Evolutionary conservation across 2,888 invertebrate genomes (phyloP), one percentile per base, ranked within the genome.

Genomic region (Tiliacea aurago): DNA sequence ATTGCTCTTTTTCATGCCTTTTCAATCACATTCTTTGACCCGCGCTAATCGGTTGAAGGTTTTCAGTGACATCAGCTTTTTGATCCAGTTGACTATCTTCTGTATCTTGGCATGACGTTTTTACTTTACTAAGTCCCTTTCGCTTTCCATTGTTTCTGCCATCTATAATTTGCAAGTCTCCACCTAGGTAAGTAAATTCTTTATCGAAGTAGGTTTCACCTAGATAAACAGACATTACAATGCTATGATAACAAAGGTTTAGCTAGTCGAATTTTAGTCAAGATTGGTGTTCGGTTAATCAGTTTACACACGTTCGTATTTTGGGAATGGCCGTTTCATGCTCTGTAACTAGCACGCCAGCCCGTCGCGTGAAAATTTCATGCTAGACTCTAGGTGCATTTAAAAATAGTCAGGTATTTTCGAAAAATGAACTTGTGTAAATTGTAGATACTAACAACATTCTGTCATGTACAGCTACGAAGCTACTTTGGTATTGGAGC

Each of bases 161-260:
- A 7, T 28, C 13, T 23, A 56, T 23, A 74, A 37, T 58, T 45
- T 51, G 33, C 15, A 45, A 55, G 20, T 58, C 5, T 49, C n/a
- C 49, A 15, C 37, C n/a, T 28, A 47, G 81, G 82, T 76, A 76
- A 33, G 82, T 76, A 65, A 41, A 47, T 64, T 55, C 33, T 37
- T 20, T 41, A 41, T 37, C n/a, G n/a, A 49, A 59, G 20, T 47
- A 9, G 3, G 15, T 75, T 72, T 75, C 43, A 62, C 47, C 23
- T 23, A 80, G 41, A 59, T 3, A n/a, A 28, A 47, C 18, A 47
- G 23, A 56, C 47, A 58, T 74, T 79, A 10, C 45, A 70, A 11
- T 41, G 45, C 51, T 74, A 51, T 41, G 18, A 47, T 76, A 63
- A 76, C 28, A 51, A 37, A 33, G 6, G 9, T 69, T 18, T 28